Conservation (phyloP, 2,888 invertebrate genomes). For the Mythimna ferrago region DNA sequence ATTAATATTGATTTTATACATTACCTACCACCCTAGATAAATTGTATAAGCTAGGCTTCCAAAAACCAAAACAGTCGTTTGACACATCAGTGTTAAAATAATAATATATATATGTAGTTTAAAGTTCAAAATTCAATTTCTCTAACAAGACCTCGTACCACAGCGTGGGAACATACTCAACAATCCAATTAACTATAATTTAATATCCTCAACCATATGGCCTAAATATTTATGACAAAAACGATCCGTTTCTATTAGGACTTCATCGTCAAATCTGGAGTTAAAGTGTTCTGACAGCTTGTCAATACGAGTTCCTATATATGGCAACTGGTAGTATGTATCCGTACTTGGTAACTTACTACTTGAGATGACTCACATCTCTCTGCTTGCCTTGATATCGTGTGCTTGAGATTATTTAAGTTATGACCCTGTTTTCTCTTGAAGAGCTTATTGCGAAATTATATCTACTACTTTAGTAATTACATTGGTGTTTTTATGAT, state of each 20-base stretch:
- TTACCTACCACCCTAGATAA: no score
- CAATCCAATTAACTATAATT: slow-evolving; percentile 1
- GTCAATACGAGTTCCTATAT: slow-evolving; percentile 19
- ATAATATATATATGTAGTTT: neutral
- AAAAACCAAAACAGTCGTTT: no score
- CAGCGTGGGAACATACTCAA: slow-evolving; percentile 26
- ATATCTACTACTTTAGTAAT: neutral
- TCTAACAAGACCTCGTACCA: neutral
- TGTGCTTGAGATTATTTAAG: slow-evolving; percentile 20
- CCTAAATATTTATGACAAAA: slow-evolving; percentile 25
- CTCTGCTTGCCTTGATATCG: slow-evolving; percentile 16
- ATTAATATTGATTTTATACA: no score
- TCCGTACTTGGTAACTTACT: slow-evolving; percentile 21
- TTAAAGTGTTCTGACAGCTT: slow-evolving; percentile 17
- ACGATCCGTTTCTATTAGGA: slow-evolving; percentile 21
- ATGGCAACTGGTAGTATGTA: slow-evolving; percentile 20
- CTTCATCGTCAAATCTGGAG: slow-evolving; percentile 28
- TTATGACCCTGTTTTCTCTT: slow-evolving; percentile 34
- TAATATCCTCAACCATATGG: slow-evolving; percentile 23
- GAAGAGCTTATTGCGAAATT: slow-evolving; percentile 22
- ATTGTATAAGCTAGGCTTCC: no score
- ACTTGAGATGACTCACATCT: slow-evolving; percentile 42
- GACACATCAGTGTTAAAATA: neutral
- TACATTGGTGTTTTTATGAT: neutral
- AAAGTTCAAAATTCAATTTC: neutral